Base-by-base conservation (phyloP, 1,140 invertebrate genomes). In the Cephus cinctus region DNA sequence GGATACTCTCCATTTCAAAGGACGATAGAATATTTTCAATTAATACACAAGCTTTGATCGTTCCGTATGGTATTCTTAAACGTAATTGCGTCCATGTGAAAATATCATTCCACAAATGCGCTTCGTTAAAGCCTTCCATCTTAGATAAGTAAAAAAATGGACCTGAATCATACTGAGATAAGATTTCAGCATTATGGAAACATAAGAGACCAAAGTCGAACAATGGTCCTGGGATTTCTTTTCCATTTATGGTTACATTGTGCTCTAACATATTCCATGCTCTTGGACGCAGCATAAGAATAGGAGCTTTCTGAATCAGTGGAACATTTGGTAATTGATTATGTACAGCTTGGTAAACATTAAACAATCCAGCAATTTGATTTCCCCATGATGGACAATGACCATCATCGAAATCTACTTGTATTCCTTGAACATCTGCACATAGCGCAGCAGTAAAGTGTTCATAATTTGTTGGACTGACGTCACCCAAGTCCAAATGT, bases 261-360 rank as follows among this genome's bases (percentile, higher is more conserved):
- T 86, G 81, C 65, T 89, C 86, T 30, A 81, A 77, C 78, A 89
- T 84, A 69, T 88, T 87, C 86, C 86, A 89, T 14, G 86, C 86
- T 59, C 86, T 68, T 2, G 86, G 86, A 53, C 86, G 73, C 6
- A 89, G 59, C 79, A 88, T 85, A 12, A 89, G 59, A 14, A 86
- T 69, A 34, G 83, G 83, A 27, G 76, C 73, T 23, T 79, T 70
- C 14, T 65, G 61, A 9, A 84, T 74, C 35, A 70, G 69, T 2
- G 78, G 79, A 6, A 79, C 75, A 16, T 73, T 78, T 32, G 65
- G 64, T 8, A 86, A 73, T 50, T 77, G 71, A 32, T 78, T 79
- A 42, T 76, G 73, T 6, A 86, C 79, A 8, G 77, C 81, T 52
- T 77, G 65, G 46, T 77, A 79, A 6, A 88, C 77, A 65, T 88